These are phyloP conservation scores for Xanthorhoe designata DNA, from an alignment of 2,888 invertebrate genomes.

Conservation along the genomic window DNA sequence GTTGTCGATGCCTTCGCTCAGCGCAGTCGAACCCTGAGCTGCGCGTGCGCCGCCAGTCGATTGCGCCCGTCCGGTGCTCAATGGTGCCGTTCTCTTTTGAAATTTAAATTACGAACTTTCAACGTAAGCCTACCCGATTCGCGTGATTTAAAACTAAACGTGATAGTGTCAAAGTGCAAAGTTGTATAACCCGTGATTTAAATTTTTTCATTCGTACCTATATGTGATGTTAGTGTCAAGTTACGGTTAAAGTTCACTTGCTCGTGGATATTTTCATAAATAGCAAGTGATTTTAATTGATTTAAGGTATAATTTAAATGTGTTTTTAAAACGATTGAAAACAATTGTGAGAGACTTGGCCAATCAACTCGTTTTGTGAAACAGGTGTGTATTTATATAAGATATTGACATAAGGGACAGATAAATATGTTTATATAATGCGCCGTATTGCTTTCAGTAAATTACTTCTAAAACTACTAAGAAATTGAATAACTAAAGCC, in stretches of 20 bases:
- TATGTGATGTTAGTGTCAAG: slow-evolving; percentile 65
- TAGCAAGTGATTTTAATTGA: slow-evolving; percentile 40
- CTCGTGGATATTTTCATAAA: slow-evolving; percentile 57
- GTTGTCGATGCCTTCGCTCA: slow-evolving; percentile 62
- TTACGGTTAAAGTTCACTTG: slow-evolving; percentile 71
- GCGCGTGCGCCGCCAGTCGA: slow-evolving; percentile 80
- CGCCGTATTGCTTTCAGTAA: neutral
- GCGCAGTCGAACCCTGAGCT: slow-evolving; percentile 63
- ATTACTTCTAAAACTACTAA: neutral
- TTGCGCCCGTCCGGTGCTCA: slow-evolving; percentile 71
- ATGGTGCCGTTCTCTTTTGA: slow-evolving; percentile 59
- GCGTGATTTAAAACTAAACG: slow-evolving; percentile 52
- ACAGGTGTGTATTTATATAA: slow-evolving; percentile 49
- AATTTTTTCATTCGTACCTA: slow-evolving; percentile 45
- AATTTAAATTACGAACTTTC: slow-evolving; percentile 67
- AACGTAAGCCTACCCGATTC: slow-evolving; percentile 45
- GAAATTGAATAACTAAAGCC: neutral
- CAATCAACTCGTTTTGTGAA: slow-evolving; percentile 14
- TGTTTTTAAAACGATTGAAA: slow-evolving; percentile 18
- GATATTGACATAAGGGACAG: slow-evolving; percentile 6
- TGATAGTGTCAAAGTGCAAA: slow-evolving; percentile 59
- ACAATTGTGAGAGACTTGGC: slow-evolving; percentile 29
- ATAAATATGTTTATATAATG: neutral
- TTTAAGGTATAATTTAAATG: slow-evolving; percentile 10
- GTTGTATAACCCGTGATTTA: slow-evolving; percentile 45